phyloP scores from a whole-genome alignment of 2,797 vertebrate genomes.

The Brotula barbata region DNA sequence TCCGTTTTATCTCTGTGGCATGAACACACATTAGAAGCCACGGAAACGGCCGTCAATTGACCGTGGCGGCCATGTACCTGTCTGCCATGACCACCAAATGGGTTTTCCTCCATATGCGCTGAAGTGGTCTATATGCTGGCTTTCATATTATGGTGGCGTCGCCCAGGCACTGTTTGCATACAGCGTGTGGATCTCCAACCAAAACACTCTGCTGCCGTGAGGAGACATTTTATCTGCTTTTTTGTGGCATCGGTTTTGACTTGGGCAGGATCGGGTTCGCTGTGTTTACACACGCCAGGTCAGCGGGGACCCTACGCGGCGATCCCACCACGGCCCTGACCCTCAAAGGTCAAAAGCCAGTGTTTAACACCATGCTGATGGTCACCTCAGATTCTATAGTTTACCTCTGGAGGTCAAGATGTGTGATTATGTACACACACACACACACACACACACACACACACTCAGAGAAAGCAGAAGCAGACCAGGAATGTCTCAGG shows the following conservation, averaged over 20 bases:
- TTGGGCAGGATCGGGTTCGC: constrained; percentile 4
- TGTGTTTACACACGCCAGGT: background rate
- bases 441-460: constrained; percentile 18
- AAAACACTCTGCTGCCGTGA: background rate
- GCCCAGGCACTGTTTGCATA: constrained; percentile 1
- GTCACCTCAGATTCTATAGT: constrained; percentile 32
- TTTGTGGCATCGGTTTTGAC: background rate
- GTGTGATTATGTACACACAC: background rate
- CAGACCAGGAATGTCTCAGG: constrained; percentile 27
- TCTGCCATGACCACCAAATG: background rate
- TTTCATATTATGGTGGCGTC: background rate
- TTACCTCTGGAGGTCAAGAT: constrained; percentile 23
- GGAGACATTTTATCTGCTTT: background rate
- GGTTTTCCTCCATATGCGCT: background rate
- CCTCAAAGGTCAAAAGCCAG: constrained; percentile 42
- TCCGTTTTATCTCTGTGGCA: no score
- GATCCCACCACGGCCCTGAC: constrained; percentile 41
- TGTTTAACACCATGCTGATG: constrained; percentile 35
- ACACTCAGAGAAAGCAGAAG: constrained; percentile 23
- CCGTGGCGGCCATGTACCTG: background rate
- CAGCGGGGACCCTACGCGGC: constrained; percentile 18
- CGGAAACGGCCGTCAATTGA: background rate
- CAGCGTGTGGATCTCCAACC: background rate
- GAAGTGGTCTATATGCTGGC: background rate
- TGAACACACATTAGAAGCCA: background rate